Evolutionary conservation across 2,888 invertebrate species (phyloP), one percentile per base, ranked within the genome.

Genomic region (Lasioglossum pauxillum): DNA sequence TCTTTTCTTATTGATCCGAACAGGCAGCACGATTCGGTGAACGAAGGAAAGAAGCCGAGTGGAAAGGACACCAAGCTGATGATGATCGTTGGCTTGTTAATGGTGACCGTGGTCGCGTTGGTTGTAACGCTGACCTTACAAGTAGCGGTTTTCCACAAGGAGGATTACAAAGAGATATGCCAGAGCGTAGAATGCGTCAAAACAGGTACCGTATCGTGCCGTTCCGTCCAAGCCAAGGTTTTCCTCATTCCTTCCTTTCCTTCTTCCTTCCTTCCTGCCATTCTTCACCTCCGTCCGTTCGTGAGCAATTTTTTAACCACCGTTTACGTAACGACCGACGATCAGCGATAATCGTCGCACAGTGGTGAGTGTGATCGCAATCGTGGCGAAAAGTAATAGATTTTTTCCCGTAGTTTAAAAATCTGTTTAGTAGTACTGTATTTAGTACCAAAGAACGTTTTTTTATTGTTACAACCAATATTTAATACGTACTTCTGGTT

Each of bases 121-220:
- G 92, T 94, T 16, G 92, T 93, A 67, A 94, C 95, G 84, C 84
- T 95, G 81, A 93, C 93, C 79, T 91, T 95, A 82, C 95, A 95
- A 81, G 93, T 93, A 90, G 90, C 92, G 12, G 89, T 94, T 80
- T 94, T 94, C 90, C 91, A 91, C 46, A 93, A 91, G 78, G 91
- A 92, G 49, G 93, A 94, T 78, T 93, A 94, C 91, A 93, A 92
- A 86, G 94, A 95, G 90, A 94, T 95, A 93, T 97, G 97, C 92
- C 94, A 97, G 93, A 96, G 95, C 90, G 96, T 96, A 92, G 96
- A 96, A 90, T 97, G 97, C 92, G 96, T 97, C 35, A 96, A 96
- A 83, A 97, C 97, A 92, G 97, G 97, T 97, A 87, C 44, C 19
- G 35, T 73, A 23, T 19, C 49, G 31, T 1, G 23, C 10, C 23